Evolutionary conservation across 2,797 vertebrate genomes (phyloP).

Genomic region (Coracias cyanogaster): DNA sequence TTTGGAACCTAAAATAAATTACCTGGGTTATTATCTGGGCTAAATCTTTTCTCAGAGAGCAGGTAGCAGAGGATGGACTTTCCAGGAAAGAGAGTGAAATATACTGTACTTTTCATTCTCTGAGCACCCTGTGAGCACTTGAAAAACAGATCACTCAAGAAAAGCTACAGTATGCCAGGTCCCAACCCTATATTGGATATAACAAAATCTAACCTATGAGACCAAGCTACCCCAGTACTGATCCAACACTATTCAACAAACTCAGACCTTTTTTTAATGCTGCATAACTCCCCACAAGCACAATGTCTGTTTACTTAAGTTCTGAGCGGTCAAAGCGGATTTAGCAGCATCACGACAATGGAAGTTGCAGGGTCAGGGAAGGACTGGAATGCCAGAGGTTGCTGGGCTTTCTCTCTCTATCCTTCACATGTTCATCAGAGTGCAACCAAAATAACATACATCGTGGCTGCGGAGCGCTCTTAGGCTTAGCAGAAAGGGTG

Average conservation of each 20-base stretch:
- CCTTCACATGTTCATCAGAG: not conserved
- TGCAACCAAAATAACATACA: not conserved
- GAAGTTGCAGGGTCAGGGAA: not conserved
- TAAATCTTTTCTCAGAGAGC: not conserved
- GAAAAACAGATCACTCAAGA: not conserved
- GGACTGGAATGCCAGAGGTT: not conserved
- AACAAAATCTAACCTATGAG: constrained; percentile 23
- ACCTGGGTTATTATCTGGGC: not conserved
- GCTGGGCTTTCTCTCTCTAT: not conserved
- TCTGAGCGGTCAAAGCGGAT: not conserved
- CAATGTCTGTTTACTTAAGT: constrained; percentile 18
- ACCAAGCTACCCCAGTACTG: not conserved
- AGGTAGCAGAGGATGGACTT: not conserved
- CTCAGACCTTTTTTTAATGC: not conserved
- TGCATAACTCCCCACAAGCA: not conserved
- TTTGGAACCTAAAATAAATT: not conserved
- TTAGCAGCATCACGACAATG: not conserved
- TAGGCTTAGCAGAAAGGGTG: not conserved
- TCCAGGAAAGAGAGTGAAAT: not conserved
- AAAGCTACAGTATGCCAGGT: not conserved
- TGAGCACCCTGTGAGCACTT: not conserved
- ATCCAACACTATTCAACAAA: not conserved
- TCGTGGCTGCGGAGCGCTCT: not conserved
- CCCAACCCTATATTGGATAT: not conserved
- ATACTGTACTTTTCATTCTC: not conserved